Conservation (phyloP, 2,797 vertebrate genomes). For the Mus spretus region DNA sequence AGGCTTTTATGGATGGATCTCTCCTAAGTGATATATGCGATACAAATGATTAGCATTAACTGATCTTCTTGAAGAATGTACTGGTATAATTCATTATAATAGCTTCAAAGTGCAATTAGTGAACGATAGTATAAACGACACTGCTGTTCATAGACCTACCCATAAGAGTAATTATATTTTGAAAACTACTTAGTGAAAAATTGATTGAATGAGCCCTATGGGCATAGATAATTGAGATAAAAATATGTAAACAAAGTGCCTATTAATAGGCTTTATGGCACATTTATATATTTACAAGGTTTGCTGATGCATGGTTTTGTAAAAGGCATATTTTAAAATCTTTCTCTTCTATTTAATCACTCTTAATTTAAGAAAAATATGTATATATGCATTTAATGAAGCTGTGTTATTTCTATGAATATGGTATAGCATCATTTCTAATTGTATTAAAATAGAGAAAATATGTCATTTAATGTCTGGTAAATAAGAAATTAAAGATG, state of each 20-base stretch:
- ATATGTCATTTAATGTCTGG: constrained; percentile 47
- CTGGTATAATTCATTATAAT: constrained; percentile 91
- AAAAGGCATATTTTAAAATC: constrained; percentile 63
- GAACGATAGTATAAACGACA: constrained; percentile 90
- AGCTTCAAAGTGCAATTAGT: constrained; percentile 90
- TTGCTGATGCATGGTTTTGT: constrained; percentile 75
- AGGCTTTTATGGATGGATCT: constrained; percentile 86
- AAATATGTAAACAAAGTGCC: constrained; percentile 91
- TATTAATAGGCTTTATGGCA: constrained; percentile 88
- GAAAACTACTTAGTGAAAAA: constrained; percentile 91
- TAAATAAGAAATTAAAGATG: constrained; percentile 56
- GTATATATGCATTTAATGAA: constrained; percentile 44
- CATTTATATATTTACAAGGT: constrained; percentile 85
- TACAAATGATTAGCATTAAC: constrained; percentile 90
- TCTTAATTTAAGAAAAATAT: constrained; percentile 33
- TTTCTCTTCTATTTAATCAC: constrained; percentile 52
- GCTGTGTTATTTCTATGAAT: constrained; percentile 53
- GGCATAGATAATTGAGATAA: constrained; percentile 90
- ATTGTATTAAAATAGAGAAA: constrained; percentile 46
- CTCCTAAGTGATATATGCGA: constrained; percentile 89
- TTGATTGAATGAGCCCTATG: constrained; percentile 90
- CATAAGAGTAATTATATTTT: constrained; percentile 92
- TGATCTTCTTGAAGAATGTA: constrained; percentile 90
- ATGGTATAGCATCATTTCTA: constrained; percentile 35
- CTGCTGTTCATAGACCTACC: constrained; percentile 89